Base-by-base conservation (phyloP, 2,888 invertebrate species). In the Bombylius discolor region DNA sequence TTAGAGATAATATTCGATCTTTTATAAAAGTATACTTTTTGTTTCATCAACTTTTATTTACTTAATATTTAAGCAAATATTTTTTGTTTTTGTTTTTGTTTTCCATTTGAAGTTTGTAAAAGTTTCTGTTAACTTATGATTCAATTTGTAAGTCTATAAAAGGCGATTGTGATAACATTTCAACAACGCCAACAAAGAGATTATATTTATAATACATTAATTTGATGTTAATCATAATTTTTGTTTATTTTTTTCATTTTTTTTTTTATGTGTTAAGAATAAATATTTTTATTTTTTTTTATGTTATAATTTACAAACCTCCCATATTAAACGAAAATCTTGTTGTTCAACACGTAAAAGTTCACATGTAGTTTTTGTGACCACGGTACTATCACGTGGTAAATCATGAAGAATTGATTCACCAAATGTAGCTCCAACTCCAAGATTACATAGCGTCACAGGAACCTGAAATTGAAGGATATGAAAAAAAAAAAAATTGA, bases 251-350 rank as follows among this genome's bases (percentile, higher is more conserved):
- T 23, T 23, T 23, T 23, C 23, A 3, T 23, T 23, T 23, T 23
- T 23, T 23, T 23, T 1, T 23, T 23, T 23, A 23, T 23, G 23
- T 23, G 23, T 59, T 52, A 52, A 50, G 45, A 52, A 59, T 58
- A 57, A 60, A 52, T 55, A 46, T 47, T 47, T 46, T 48, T 44
- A 32, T 7, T 12, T 23, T 23, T 23, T 23, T 23, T 23, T 23
- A 23, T 23, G 23, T 23, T 3, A 23, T 23, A 23, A 23, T 23
- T 51, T 56, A 67, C 79, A 77, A 75, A 87, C 87, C 82, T 87
- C 85, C 84, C 85, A 87, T 64, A 88, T 80, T 61, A 84, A 77
- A 65, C 82, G 81, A 73, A 88, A 86, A 73, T 87, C 87, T 65
- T 82, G 81, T 69, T 85, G 84, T 69, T 86, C 85, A 53, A 88